Percentiles rank a stretch among this genome's conserved stretches.
These are phyloP conservation scores for Nematopogon swammerdamellus DNA, from an alignment of 2,888 invertebrate species.

Conservation along the genomic window DNA sequence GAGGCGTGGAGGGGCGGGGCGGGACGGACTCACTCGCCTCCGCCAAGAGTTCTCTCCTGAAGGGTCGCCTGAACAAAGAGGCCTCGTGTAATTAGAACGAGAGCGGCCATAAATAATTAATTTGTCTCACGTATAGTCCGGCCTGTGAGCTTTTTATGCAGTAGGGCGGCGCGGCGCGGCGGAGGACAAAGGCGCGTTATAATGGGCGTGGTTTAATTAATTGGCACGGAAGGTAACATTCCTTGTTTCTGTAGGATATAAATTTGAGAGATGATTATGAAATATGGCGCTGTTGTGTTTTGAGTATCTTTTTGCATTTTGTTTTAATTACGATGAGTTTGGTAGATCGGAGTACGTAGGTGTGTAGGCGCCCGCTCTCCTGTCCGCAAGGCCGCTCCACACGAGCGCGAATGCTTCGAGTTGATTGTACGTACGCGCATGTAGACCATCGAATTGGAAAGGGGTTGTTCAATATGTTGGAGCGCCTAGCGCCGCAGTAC, in stretches of 20 bases:
- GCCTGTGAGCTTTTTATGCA: background rate
- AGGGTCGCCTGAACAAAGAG: conserved; percentile 43
- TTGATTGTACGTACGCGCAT: no score
- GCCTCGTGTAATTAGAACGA: conserved; percentile 49
- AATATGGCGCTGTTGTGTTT: background rate
- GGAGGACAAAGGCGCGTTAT: background rate
- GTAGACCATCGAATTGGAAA: no score
- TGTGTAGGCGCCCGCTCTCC: no score
- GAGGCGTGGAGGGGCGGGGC: no score
- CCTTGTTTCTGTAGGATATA: background rate
- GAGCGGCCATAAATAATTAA: conserved; percentile 54
- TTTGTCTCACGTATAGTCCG: conserved; percentile 41
- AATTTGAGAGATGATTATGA: background rate
- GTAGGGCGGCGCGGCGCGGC: background rate
- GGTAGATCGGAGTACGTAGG: no score
- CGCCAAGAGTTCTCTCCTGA: conserved; percentile 6
- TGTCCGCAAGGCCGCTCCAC: no score
- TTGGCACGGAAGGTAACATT: background rate
- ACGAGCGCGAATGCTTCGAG: no score
- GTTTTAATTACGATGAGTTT: no score
- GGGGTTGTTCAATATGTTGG: no score
- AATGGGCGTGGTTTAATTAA: background rate
- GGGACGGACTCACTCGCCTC: background rate
- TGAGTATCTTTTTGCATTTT: no score
- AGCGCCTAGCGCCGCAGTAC: no score